These are phyloP conservation scores for Megaceryle maxima DNA, from an alignment of 2,113 vertebrate species.

Conservation along the genomic window DNA sequence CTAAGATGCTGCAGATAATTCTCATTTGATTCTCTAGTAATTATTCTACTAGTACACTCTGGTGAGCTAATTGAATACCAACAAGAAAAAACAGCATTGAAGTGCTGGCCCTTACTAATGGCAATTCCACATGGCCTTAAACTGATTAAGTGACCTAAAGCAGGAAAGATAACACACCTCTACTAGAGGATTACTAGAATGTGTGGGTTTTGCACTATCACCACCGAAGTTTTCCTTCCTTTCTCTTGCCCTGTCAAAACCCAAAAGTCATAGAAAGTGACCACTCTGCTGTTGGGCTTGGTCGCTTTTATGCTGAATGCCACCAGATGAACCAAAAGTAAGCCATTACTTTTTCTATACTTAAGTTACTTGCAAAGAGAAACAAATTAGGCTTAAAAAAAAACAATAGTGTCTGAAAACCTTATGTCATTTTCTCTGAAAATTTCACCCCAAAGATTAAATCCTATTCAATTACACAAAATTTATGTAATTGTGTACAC, in stretches of 20 bases:
- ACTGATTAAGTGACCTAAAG: constrained; percentile 10
- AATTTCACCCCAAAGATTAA: not conserved
- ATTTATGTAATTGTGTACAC: not conserved
- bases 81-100: not conserved
- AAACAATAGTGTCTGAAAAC: too few relatives aligned
- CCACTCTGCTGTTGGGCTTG: not conserved
- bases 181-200: not conserved
- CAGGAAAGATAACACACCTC: not conserved
- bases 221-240: not conserved
- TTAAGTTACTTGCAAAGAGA: not conserved
- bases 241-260: not conserved
- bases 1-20: not conserved
- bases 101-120: not conserved
- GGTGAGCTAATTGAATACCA: not conserved
- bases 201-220: rapidly evolving
- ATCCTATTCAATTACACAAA: not conserved
- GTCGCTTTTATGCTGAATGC: not conserved
- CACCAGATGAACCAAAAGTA: not conserved
- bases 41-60: not conserved
- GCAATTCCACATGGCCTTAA: not conserved
- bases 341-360: not conserved
- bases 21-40: not conserved
- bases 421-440: not conserved
- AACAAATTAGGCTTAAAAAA: not conserved
- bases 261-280: not conserved